phyloP scores from a whole-genome alignment of 2,888 invertebrate species.

The Scaptomyza caliginosa region DNA sequence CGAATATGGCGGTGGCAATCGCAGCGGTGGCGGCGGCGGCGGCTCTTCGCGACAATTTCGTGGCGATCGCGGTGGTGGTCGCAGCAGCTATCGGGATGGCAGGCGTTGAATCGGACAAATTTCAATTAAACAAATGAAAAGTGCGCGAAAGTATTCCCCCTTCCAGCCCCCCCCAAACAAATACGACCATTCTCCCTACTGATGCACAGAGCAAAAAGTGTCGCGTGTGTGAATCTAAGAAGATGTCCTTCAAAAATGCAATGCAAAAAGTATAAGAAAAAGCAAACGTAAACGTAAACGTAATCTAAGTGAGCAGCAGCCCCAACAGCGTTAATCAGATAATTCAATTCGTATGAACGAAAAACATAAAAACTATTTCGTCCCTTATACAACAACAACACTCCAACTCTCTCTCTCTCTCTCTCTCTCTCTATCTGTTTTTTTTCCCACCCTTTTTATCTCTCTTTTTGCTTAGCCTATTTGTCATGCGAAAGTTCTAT shows the following conservation, averaged over 20 bases:
- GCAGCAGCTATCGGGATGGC: slow-evolving; percentile 68
- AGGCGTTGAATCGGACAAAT: slow-evolving; percentile 51
- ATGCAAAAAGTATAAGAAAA: slow-evolving; percentile 28
- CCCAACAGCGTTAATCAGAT: slow-evolving; percentile 27
- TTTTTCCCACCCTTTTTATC: too few species aligned
- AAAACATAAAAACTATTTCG: slow-evolving; percentile 33
- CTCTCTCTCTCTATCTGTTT: slow-evolving; percentile 13
- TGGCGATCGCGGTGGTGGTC: slow-evolving; percentile 74
- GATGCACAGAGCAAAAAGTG: slow-evolving; percentile 30
- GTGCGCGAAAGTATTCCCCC: slow-evolving; percentile 37
- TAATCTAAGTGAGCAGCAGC: slow-evolving; percentile 50
- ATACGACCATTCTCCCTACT: slow-evolving; percentile 2
- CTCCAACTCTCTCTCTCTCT: slow-evolving; percentile 51
- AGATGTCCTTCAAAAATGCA: slow-evolving; percentile 41
- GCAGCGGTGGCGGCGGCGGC: slow-evolving; percentile 47
- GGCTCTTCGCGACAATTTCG: slow-evolving; percentile 84
- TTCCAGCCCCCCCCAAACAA: background rate
- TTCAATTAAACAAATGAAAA: slow-evolving; percentile 3
- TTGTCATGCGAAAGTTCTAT: slow-evolving; percentile 44
- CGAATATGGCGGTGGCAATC: slow-evolving; percentile 69
- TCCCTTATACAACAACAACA: slow-evolving; percentile 50
- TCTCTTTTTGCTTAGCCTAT: slow-evolving; percentile 50
- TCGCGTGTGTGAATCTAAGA: slow-evolving; percentile 41
- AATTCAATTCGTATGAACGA: slow-evolving; percentile 40
- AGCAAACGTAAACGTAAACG: slow-evolving; percentile 14